These are phyloP conservation scores for Sebastes minor DNA, from an alignment of 2,797 vertebrate genomes.

Conservation along the genomic window DNA sequence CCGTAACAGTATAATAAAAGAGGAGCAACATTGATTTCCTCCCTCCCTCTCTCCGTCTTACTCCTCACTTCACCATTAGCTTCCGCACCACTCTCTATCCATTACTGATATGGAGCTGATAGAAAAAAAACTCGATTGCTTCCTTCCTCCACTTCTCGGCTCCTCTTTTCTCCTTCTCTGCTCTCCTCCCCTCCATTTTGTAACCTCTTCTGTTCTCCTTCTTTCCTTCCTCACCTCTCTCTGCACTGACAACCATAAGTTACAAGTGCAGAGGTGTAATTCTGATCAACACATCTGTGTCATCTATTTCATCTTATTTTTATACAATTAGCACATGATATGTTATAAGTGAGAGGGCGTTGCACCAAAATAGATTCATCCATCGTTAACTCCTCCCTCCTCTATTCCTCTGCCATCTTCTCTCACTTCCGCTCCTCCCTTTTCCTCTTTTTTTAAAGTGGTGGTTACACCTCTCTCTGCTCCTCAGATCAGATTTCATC, in stretches of 20 bases:
- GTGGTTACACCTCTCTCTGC: slow-evolving; percentile 28
- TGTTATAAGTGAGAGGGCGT: neutral
- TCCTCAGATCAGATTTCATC: slow-evolving; percentile 53
- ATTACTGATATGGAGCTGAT: slow-evolving; percentile 49
- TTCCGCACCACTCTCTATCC: slow-evolving; percentile 37
- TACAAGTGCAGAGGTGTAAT: neutral
- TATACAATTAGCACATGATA: neutral
- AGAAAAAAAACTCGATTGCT: slow-evolving; percentile 4
- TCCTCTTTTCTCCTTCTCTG: neutral
- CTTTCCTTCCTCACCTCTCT: neutral
- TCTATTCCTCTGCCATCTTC: slow-evolving; percentile 1
- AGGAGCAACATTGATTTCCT: slow-evolving; percentile 44
- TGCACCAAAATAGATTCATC: slow-evolving; percentile 14
- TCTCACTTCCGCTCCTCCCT: slow-evolving; percentile 14
- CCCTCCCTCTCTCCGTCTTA: slow-evolving; percentile 7
- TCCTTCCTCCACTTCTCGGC: slow-evolving; percentile 20
- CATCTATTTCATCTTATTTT: neutral
- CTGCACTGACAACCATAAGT: neutral
- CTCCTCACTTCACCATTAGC: slow-evolving; percentile 40
- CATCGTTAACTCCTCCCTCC: slow-evolving; percentile 8
- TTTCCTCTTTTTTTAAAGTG: slow-evolving; percentile 26
- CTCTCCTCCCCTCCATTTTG: slow-evolving; percentile 12
- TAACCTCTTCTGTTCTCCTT: neutral
- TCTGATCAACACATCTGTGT: neutral
- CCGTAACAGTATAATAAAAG: slow-evolving; percentile 4